phyloP scores from a whole-genome alignment of 2,113 vertebrate genomes.

The Probosciger aterrimus region DNA sequence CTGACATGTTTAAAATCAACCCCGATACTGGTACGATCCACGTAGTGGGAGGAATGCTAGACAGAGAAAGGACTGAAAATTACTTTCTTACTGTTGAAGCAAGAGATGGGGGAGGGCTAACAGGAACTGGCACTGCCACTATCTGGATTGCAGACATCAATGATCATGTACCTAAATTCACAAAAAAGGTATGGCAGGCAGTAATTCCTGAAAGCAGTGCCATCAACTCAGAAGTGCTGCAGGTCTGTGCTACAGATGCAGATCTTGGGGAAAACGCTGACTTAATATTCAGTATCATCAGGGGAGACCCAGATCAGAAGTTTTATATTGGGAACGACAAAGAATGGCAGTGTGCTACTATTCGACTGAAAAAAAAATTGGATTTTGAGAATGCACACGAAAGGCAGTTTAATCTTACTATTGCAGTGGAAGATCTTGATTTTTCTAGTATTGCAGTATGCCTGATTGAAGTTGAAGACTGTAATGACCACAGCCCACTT shows the following conservation, averaged over 20 bases:
- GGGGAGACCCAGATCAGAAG: slow-evolving; percentile 86
- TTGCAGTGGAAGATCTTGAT: slow-evolving; percentile 85
- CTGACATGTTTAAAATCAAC: slow-evolving; percentile 81
- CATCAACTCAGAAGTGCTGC: slow-evolving; percentile 77
- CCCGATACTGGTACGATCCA: slow-evolving; percentile 79
- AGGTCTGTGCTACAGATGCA: slow-evolving; percentile 78
- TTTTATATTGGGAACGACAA: slow-evolving; percentile 83
- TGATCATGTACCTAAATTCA: slow-evolving; percentile 82
- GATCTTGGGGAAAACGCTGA: slow-evolving; percentile 82
- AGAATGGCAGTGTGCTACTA: slow-evolving; percentile 77
- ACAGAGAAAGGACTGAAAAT: slow-evolving; percentile 80
- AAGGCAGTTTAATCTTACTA: slow-evolving; percentile 84
- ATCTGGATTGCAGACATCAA: slow-evolving; percentile 81
- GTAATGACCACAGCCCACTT: slow-evolving; percentile 85
- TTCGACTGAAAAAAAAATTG: slow-evolving; percentile 81
- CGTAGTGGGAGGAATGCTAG: slow-evolving; percentile 74
- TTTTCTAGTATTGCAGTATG: slow-evolving; percentile 83
- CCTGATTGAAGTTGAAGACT: slow-evolving; percentile 85
- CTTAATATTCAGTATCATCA: slow-evolving; percentile 82
- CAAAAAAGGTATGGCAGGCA: slow-evolving; percentile 72
- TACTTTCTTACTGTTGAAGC: slow-evolving; percentile 85
- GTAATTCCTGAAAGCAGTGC: slow-evolving; percentile 78
- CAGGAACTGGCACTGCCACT: slow-evolving; percentile 83
- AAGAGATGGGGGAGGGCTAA: slow-evolving; percentile 85
- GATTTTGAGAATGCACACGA: slow-evolving; percentile 86